Conservation (phyloP, 2,113 vertebrate genomes). For the Corythornis vintsioides region DNA sequence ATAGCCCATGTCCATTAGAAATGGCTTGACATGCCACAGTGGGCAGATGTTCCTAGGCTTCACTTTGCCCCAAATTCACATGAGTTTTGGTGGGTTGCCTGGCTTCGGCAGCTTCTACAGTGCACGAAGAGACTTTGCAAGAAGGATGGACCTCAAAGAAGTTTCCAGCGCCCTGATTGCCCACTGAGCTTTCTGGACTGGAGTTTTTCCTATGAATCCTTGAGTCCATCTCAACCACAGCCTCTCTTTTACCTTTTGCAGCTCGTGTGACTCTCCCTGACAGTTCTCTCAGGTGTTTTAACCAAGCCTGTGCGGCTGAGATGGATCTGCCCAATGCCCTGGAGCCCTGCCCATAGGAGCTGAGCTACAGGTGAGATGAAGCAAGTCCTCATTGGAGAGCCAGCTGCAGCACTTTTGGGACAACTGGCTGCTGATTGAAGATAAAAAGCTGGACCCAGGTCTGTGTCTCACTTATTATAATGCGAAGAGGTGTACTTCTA, state of each 20-base stretch:
- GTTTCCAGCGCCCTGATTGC: background rate
- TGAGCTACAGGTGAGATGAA: background rate
- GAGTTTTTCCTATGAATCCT: background rate
- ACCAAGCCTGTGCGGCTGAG: background rate
- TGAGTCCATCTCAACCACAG: background rate
- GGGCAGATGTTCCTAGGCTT: background rate
- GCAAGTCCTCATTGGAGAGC: background rate
- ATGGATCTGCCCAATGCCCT: background rate
- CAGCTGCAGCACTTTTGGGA: background rate
- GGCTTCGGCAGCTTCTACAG: background rate
- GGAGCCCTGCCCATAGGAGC: no score
- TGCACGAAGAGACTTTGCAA: background rate
- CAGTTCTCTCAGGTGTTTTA: background rate
- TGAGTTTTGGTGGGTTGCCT: background rate
- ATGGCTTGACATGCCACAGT: background rate
- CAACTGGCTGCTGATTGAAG: background rate
- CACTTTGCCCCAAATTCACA: background rate
- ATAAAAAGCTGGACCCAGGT: background rate
- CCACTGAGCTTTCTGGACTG: background rate
- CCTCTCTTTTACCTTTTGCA: background rate
- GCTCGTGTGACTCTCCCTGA: background rate
- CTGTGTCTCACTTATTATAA: rapidly evolving
- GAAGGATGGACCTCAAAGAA: background rate
- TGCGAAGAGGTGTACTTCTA: rapidly evolving
- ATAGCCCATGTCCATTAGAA: background rate